phyloP scores from a whole-genome alignment of 2,797 vertebrate species.

The Peromyscus attwateri region DNA sequence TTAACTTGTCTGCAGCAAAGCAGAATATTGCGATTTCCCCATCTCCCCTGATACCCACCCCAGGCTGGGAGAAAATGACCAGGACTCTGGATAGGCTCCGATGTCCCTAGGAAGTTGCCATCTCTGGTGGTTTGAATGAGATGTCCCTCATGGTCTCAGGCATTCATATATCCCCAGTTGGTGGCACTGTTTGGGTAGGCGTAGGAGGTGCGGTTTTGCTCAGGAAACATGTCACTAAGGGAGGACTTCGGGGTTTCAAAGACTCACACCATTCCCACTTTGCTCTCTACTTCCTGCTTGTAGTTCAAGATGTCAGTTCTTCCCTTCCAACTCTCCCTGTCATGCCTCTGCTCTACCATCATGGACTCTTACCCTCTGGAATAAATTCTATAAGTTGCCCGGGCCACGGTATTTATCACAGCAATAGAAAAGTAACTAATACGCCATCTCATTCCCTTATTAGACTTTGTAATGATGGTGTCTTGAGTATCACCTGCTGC shows the following conservation, averaged over 20 bases:
- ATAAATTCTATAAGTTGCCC: neutral
- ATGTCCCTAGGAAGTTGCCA: neutral
- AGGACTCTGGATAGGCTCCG: neutral
- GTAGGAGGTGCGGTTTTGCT: neutral
- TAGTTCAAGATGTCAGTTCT: no score
- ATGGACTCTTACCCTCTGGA: neutral
- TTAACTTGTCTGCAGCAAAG: neutral
- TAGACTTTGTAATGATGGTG: neutral
- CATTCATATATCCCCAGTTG: no score
- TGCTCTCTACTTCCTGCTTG: neutral
- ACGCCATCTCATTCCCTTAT: neutral
- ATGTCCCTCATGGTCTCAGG: neutral
- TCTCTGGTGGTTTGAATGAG: neutral
- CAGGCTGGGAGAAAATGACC: neutral
- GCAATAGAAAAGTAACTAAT: neutral
- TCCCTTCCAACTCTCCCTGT: neutral
- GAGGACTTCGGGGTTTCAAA: neutral
- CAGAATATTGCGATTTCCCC: no score
- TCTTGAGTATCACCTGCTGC: neutral
- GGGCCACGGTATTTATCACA: neutral
- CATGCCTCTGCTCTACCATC: neutral
- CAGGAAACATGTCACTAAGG: no score
- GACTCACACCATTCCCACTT: neutral
- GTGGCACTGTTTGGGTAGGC: neutral
- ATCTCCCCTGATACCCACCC: neutral